Evolutionary conservation across 2,113 vertebrate genomes (phyloP), one percentile per base, ranked within the genome.

Genomic region (Fregata magnificens): DNA sequence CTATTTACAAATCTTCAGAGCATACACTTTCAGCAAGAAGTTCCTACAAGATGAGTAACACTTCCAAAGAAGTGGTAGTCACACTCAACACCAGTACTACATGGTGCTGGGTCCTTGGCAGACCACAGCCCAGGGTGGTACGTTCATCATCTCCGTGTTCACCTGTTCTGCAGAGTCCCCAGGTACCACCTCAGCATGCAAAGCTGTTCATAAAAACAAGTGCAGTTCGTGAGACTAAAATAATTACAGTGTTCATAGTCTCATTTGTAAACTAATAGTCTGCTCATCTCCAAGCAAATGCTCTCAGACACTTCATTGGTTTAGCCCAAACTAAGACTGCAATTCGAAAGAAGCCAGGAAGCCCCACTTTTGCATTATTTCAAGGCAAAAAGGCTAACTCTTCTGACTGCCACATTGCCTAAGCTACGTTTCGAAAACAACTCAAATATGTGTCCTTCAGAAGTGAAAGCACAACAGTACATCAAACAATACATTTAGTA

Each of bases 61-160:
- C 13, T 18, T 66, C 32, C 34, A 16, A 44, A 47, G 61, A 92
- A 13, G 62, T 3, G 7, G 28, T 4, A n/a, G 45, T 4, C 31
- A 28, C 44, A 24, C 29, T 34, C 52, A 58, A 1, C 15, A 50
- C 6, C 3, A 1, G 28, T 0, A 10, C 24, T 16, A 24, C 1
- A 0, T 0, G n/a, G 50, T 14, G 21, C 67, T 49, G 82, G 24
- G 38, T 13, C 25, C 10, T 11, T 15, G 22, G 62, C 63, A 73
- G 55, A 36, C 4, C 47, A 13, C 81, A 71, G 69, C 32, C 38
- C 47, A 42, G 44, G 25, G 25, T 4, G 38, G 3, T 11, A 32
- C 9, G 3, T 4, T 29, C 40, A 19, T 36, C 49, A 36, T 4
- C 36, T 56, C 67, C 14, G 0, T 0, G 4, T 4, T 71, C 53